Evolutionary conservation across 1,140 invertebrate species (phyloP).

Genomic region (Campoletis sonorensis): DNA sequence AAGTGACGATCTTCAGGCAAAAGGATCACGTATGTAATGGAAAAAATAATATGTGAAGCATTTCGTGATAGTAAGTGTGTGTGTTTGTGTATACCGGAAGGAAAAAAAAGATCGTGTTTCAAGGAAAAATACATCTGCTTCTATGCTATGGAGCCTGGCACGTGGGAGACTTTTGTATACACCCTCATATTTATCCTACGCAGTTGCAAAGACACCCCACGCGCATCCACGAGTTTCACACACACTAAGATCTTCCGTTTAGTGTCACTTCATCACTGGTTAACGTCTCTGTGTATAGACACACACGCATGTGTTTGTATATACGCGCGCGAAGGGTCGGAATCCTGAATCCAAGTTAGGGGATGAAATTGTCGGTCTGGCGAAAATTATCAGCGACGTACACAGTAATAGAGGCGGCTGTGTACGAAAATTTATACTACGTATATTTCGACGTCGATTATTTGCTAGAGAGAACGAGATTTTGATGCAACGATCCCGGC

Average conservation of each 20-base stretch:
- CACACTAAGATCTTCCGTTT: not conserved
- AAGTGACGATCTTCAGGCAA: not conserved
- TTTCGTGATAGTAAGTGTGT: not conserved
- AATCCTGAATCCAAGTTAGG: too few species aligned
- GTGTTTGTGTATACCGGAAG: not conserved
- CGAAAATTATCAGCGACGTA: too few species aligned
- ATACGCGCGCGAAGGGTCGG: too few species aligned
- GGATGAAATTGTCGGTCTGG: too few species aligned
- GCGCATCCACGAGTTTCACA: not conserved
- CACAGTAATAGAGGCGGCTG: too few species aligned
- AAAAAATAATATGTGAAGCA: not conserved
- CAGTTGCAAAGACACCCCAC: conserved; percentile 6
- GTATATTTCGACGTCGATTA: too few species aligned
- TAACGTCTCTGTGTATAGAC: too few species aligned
- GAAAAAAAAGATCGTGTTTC: not conserved
- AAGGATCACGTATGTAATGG: too few species aligned
- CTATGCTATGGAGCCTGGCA: not conserved
- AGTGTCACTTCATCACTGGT: not conserved
- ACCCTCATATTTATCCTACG: conserved; percentile 11
- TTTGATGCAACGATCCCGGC: too few species aligned
- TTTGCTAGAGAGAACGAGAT: too few species aligned
- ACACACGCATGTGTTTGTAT: too few species aligned
- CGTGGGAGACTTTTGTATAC: not conserved
- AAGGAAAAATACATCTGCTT: not conserved
- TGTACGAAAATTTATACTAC: too few species aligned